Percentiles rank a stretch among this genome's conserved stretches.
These are phyloP conservation scores for Notechis scutatus DNA, from an alignment of 2,113 vertebrate species.

Conservation along the genomic window DNA sequence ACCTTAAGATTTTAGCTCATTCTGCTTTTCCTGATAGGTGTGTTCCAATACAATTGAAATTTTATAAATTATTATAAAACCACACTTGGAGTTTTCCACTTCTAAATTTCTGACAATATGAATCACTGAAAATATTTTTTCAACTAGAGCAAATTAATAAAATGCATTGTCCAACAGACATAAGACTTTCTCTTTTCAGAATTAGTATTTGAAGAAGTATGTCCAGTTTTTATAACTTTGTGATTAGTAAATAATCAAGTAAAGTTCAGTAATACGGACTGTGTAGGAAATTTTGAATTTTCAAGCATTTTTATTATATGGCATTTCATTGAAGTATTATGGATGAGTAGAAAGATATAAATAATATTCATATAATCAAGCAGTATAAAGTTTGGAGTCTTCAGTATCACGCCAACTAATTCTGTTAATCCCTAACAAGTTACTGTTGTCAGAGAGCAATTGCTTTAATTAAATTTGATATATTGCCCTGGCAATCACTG, in stretches of 20 bases:
- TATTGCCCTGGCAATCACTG: background rate
- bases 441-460: background rate
- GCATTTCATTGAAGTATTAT: background rate
- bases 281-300: background rate
- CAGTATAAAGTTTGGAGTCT: background rate
- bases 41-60: background rate
- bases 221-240: background rate
- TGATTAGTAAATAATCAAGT: background rate
- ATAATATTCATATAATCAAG: background rate
- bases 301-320: background rate
- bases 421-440: background rate
- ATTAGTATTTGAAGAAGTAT: background rate
- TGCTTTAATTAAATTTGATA: background rate
- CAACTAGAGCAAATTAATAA: background rate
- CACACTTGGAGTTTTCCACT: background rate
- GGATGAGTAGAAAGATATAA: background rate
- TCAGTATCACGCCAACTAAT: background rate
- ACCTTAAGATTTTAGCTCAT: background rate
- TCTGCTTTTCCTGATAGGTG: background rate
- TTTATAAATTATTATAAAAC: background rate
- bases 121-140: background rate
- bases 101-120: background rate
- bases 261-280: background rate
- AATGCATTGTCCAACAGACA: background rate
- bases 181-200: background rate